Conservation (phyloP, 2,888 invertebrate genomes). For the Caenorhabditis sp. region DNA sequence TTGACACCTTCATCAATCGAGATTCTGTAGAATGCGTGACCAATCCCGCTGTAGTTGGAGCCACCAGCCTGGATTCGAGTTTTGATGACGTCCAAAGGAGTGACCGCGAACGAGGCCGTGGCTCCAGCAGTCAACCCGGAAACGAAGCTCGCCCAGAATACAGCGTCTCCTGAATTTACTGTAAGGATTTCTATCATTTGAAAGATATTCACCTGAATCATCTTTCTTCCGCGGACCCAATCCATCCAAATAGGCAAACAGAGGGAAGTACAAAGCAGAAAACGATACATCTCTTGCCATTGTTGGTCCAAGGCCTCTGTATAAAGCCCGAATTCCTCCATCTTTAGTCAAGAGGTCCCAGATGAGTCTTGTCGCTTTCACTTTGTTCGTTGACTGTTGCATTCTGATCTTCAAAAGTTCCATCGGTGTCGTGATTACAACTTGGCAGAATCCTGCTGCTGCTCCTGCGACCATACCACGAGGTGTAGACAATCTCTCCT, state of each 20-base stretch:
- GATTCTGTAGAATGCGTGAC: conserved; percentile 85
- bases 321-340: conserved; percentile 92
- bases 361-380: conserved; percentile 52
- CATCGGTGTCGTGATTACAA: conserved; percentile 98
- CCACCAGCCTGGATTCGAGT: conserved; percentile 90
- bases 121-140: conserved; percentile 90
- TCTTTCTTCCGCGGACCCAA: conserved; percentile 72
- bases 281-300: conserved; percentile 85
- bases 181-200: neutral
- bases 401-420: conserved; percentile 98
- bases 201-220: conserved; percentile 90
- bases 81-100: conserved; percentile 98
- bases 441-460: conserved; percentile 95
- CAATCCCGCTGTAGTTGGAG: conserved; percentile 84
- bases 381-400: conserved; percentile 86
- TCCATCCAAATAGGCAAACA: conserved; percentile 95
- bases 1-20: conserved; percentile 91
- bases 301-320: conserved; percentile 94
- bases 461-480: conserved; percentile 92
- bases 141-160: conserved; percentile 89
- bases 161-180: conserved; percentile 85
- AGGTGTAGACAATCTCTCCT: conserved; percentile 62
- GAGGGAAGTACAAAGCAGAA: conserved; percentile 91
- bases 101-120: conserved; percentile 91
- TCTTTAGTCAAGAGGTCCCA: conserved; percentile 52